Base-by-base conservation (phyloP, 2,113 vertebrate species). In the Rhynchopsitta pachyrhyncha region DNA sequence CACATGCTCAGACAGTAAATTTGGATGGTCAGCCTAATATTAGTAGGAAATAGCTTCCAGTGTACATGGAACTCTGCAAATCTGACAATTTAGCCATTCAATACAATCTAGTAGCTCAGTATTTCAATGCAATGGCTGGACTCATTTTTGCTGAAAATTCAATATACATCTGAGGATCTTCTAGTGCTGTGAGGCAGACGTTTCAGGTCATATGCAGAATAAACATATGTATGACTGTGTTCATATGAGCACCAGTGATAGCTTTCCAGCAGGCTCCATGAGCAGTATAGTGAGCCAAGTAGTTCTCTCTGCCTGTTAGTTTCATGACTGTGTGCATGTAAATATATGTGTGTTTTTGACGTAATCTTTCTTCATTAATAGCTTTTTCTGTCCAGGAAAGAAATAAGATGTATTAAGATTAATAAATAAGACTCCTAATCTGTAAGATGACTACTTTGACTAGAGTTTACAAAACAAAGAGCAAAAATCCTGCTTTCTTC, bases 281-380 rank as follows among this genome's bases (percentile, higher is more conserved):
- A 74, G 52, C 7, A 28, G 1, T 7, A 8, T 0, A 22, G 1
- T 8, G 8, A 79, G 24, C 37, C 4, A 50, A 17, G 15, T 6
- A 27, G 67, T 78, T 93, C 84, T 70, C 19, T 50, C 6, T 59
- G 6, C 6, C 13, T 60, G 44, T 13, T 62, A 20, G 9, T 35
- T 62, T 49, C 7, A 27, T 13, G 3, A 27, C 4, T 29, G 3
- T 29, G 5, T 6, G 10, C 31, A 44, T 31, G 10, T 44, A 22
- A 68, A 59, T 42, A 59, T 23, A 3, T 41, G 1, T 8, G 7
- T 29, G 4, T 14, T 78, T 5, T 41, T 78, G 23, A 49, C 3
- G 28, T 33, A 15, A 33, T 3, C 2, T 13, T 67, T n/a, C 19
- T 44, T 71, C 44, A 60, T 50, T 29, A 25, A 33, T 22, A 82